Conservation (phyloP, 2,888 invertebrate genomes). For the Tiliacea citrago region DNA sequence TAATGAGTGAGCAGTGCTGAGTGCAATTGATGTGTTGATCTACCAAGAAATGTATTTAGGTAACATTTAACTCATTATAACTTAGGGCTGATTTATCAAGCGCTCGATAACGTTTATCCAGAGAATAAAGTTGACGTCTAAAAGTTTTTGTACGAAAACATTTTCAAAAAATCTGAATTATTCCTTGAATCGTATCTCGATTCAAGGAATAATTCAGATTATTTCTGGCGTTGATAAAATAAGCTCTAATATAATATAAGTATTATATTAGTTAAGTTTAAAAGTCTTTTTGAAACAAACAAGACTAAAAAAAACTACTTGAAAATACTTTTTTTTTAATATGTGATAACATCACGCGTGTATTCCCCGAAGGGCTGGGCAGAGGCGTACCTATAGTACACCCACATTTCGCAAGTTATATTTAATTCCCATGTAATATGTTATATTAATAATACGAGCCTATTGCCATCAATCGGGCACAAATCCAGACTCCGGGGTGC, state of each 20-base stretch:
- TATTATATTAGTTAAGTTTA: neutral
- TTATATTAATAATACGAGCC: too few species aligned
- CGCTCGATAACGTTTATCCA: neutral
- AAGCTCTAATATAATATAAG: neutral
- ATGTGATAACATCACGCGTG: too few species aligned
- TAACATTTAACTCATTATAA: neutral
- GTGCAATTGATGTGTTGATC: neutral
- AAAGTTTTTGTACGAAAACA: neutral
- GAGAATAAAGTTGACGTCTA: neutral
- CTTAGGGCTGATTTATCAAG: neutral
- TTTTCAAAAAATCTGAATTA: neutral
- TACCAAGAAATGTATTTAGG: neutral
- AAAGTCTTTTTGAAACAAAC: neutral
- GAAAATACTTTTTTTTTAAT: neutral
- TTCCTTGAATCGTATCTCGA: neutral
- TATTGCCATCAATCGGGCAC: too few species aligned
- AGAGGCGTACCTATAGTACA: too few species aligned
- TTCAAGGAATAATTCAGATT: too few species aligned
- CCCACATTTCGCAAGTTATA: too few species aligned
- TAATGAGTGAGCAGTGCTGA: conserved; percentile 1
- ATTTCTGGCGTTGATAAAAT: too few species aligned
- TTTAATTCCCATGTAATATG: too few species aligned
- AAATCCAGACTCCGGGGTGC: too few species aligned
- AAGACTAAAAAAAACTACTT: neutral
- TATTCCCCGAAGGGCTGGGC: too few species aligned